These are phyloP conservation scores for Allygus modestus DNA, from an alignment of 2,888 invertebrate species.

Conservation along the genomic window DNA sequence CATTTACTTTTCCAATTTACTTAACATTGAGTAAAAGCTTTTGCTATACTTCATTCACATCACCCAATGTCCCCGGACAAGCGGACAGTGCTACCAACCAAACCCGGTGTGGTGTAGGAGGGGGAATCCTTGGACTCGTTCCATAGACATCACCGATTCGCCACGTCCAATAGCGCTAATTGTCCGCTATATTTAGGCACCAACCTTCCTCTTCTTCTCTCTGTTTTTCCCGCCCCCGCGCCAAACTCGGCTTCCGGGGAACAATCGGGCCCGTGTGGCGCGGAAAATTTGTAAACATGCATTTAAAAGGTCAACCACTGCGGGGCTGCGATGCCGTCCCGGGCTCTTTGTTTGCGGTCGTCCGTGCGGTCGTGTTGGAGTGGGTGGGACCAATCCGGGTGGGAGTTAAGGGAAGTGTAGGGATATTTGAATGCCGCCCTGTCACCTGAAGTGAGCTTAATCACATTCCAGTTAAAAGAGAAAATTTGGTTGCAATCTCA, in stretches of 20 bases:
- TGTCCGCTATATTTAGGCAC: conserved; percentile 47
- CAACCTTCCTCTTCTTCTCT: conserved; percentile 46
- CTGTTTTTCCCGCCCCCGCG: conserved; percentile 37
- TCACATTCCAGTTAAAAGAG: no score
- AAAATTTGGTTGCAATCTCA: no score
- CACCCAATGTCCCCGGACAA: background rate
- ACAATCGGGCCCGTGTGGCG: conserved; percentile 31
- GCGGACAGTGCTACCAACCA: background rate
- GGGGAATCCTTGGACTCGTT: conserved; percentile 18
- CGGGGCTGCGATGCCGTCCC: background rate
- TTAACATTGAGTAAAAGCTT: no score
- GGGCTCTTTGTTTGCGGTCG: conserved; percentile 12
- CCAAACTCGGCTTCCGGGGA: conserved; percentile 23
- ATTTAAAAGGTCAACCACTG: conserved; percentile 33
- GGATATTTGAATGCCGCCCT: no score
- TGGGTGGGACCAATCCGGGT: no score
- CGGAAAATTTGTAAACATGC: conserved; percentile 33
- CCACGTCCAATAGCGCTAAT: conserved; percentile 53
- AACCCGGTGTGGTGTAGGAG: background rate
- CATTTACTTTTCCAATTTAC: no score
- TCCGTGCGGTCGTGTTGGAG: background rate
- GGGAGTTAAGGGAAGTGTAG: no score
- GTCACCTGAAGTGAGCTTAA: no score
- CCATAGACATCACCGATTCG: conserved; percentile 50
- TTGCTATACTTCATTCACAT: no score